Evolutionary conservation across 1,140 invertebrate species (phyloP), one percentile per base, ranked within the genome.

Genomic region (Drosophila fuyamai): DNA sequence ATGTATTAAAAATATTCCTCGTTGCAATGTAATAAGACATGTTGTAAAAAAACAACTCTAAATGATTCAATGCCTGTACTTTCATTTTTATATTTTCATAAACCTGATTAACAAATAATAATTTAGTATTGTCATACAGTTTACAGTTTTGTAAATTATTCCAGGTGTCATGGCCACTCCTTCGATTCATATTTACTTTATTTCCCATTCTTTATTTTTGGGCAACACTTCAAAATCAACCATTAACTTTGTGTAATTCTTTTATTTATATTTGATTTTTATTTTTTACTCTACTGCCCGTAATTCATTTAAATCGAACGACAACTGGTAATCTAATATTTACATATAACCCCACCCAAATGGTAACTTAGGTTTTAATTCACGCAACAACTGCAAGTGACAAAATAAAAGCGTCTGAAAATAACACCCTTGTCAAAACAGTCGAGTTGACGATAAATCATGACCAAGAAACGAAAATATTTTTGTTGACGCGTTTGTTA

Each of bases 401-500:
- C 79, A 78, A 81, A 76, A 53, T 23, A 61, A 27, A 79, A 67
- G 57, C 44, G 73, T 50, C 53, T 68, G 76, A 62, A 76, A 79
- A 83, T 76, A 84, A 84, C 78, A 80, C 59, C 55, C 72, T 65
- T 85, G 81, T 84, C 81, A 84, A 80, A 80, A 43, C 23, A 63
- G 66, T 60, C 50, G 54, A 41, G 60, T 63, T 63, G 76, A 73
- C 81, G 61, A 85, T 84, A 84, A 84, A 84, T 84, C 81, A 84
- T 80, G 81, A 53, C 66, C 68, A 76, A 46, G 76, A 61, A 80
- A 77, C 76, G 54, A 67, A 80, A 76, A 67, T 55, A 72, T 72
- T 71, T 79, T 43, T 50, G 57, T 57, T 55, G 43, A 59, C 73
- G 47, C 41, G 16, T 55, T 58, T 40, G 74, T 38, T 81, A 65